These are phyloP conservation scores for Pachyuromys duprasi DNA, from an alignment of 2,797 vertebrate genomes.

Conservation along the genomic window DNA sequence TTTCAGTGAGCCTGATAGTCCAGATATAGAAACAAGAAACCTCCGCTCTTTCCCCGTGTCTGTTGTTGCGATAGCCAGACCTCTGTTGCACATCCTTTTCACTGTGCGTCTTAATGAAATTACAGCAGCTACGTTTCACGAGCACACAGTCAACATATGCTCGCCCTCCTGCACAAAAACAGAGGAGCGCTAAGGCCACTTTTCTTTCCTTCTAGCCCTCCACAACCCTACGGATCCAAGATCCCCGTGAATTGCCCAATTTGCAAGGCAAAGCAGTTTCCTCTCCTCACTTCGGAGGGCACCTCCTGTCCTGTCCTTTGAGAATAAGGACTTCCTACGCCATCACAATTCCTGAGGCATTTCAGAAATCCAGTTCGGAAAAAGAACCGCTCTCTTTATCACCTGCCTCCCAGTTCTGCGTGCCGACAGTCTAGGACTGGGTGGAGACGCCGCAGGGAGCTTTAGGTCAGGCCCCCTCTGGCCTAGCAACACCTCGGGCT, in stretches of 20 bases:
- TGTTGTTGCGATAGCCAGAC: background rate
- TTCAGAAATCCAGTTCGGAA: background rate
- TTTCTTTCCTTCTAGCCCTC: background rate
- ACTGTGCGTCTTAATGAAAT: background rate
- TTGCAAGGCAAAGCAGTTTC: background rate
- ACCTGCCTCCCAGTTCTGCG: background rate
- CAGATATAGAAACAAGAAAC: background rate
- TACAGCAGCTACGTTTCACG: background rate
- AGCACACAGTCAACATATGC: background rate
- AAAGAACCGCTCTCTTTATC: background rate
- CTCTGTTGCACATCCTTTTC: background rate
- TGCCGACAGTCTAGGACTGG: fast-evolving
- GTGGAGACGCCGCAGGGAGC: too few species aligned
- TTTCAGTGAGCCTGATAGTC: background rate
- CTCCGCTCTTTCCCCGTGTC: background rate
- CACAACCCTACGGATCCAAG: background rate
- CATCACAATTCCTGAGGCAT: background rate
- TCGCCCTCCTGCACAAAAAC: background rate
- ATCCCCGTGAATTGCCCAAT: background rate
- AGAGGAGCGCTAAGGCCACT: background rate
- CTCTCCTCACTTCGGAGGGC: background rate
- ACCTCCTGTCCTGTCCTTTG: fast-evolving
- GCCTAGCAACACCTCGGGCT: background rate
- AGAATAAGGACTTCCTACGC: background rate
- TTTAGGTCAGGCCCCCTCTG: background rate